phyloP scores from a whole-genome alignment of 2,113 vertebrate genomes.

The Alces alces region DNA sequence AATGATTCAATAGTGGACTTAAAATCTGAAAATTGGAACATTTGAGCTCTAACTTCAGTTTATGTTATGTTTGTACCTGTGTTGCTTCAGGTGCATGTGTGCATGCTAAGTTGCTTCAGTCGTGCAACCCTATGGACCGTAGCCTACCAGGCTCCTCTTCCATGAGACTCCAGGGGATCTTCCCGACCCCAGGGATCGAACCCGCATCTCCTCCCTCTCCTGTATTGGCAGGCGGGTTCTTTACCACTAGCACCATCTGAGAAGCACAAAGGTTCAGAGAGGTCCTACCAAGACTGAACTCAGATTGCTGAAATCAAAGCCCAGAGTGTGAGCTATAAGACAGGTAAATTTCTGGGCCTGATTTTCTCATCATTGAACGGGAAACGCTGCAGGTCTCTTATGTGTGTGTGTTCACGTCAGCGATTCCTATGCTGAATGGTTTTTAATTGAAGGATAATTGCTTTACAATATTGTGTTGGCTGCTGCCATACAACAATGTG shows the following conservation, averaged over 20 bases:
- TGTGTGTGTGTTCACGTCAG: not conserved
- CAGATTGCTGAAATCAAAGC: not conserved
- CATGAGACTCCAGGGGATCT: not conserved
- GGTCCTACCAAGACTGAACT: not conserved
- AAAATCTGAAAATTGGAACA: not conserved
- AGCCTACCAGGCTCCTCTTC: not conserved
- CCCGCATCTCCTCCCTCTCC: not conserved
- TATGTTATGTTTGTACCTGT: not conserved
- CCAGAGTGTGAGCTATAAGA: not conserved
- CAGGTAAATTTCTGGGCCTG: not conserved
- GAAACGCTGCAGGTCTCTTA: not conserved
- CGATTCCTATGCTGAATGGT: not conserved
- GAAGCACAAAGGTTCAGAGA: not conserved
- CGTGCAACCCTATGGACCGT: not conserved
- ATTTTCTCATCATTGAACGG: not conserved
- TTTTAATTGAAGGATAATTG: not conserved
- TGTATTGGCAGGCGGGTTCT: not conserved
- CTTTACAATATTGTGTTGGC: not conserved
- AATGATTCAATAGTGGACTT: not conserved
- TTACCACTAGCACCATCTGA: not conserved
- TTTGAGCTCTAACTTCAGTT: not conserved
- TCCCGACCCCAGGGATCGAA: not conserved
- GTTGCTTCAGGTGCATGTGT: rapidly evolving
- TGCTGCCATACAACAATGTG: not conserved
- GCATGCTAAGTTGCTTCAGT: not conserved